Evolutionary conservation across 2,888 invertebrate genomes (phyloP).

Genomic region (Crioceris asparagi): DNA sequence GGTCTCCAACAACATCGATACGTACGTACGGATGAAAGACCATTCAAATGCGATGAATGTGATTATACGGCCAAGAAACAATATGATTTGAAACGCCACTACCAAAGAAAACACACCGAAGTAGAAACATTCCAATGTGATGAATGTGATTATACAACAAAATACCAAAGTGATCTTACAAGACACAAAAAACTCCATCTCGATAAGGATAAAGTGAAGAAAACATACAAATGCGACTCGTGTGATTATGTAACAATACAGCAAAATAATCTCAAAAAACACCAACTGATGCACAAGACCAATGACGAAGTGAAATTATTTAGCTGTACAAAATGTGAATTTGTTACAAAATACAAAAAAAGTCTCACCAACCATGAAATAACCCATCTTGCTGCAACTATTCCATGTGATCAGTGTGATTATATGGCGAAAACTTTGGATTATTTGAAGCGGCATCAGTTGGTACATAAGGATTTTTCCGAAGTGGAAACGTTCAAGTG

Average conservation of each 20-base stretch:
- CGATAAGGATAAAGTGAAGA: no score
- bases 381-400: not conserved
- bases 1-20: no score
- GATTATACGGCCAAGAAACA: no score
- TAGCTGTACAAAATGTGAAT: not conserved
- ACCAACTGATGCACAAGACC: not conserved
- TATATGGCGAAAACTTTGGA: not conserved
- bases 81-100: no score
- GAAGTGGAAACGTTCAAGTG: constrained; percentile 1
- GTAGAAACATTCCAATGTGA: no score
- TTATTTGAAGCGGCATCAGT: not conserved
- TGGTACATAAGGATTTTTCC: not conserved
- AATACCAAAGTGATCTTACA: no score
- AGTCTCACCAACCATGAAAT: not conserved
- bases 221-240: not conserved
- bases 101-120: no score
- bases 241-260: not conserved
- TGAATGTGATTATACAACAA: no score
- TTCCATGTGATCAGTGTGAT: not conserved
- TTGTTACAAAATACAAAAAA: no score
- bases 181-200: no score
- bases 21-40: no score
- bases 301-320: not conserved
- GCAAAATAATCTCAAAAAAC: not conserved
- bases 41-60: no score